phyloP scores from a whole-genome alignment of 2,888 invertebrate genomes.

The Cerastis leucographa region DNA sequence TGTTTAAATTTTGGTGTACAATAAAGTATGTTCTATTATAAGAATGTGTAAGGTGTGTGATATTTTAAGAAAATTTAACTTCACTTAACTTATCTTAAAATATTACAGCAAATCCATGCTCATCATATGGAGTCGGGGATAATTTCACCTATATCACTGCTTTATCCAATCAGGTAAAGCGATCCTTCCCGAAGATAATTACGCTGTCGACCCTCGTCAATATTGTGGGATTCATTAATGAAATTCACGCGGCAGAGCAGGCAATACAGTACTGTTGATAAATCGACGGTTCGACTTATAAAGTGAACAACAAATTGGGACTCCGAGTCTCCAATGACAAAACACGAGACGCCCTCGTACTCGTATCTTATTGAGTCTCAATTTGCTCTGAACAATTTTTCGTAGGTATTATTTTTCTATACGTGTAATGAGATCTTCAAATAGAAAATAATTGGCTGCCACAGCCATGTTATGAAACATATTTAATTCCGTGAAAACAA shows the following conservation, averaged over 20 bases:
- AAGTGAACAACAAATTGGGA: conserved; percentile 31
- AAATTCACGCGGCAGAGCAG: conserved; percentile 13
- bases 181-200: conserved; percentile 25
- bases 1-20: no score
- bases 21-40: no score
- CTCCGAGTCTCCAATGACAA: background rate
- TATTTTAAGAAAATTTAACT: background rate
- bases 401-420: background rate
- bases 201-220: conserved; percentile 39
- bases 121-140: no score
- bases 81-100: background rate
- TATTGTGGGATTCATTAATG: conserved; percentile 19
- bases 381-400: background rate
- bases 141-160: background rate
- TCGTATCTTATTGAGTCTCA: background rate
- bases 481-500: background rate
- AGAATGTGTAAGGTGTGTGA: no score
- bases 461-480: background rate
- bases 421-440: background rate
- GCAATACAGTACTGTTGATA: conserved; percentile 19
- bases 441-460: background rate
- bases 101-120: background rate
- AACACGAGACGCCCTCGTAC: background rate
- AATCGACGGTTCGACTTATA: conserved; percentile 16
- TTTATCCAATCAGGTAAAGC: conserved; percentile 14